phyloP scores from a whole-genome alignment of 2,797 vertebrate species.

The Rhinichthys osculus region DNA sequence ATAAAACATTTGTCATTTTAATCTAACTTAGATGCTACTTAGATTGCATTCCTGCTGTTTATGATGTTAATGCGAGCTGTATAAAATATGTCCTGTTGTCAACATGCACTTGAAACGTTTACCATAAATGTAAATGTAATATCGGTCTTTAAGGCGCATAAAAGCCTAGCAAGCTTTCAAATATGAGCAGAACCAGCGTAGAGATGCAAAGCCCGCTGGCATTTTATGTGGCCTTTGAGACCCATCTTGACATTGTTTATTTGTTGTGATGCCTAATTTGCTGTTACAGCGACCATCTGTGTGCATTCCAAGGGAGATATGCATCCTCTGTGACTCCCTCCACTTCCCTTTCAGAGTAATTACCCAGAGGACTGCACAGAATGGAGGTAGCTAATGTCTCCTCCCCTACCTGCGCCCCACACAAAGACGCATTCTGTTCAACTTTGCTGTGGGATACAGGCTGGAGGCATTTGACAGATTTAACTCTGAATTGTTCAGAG shows the following conservation, averaged over 20 bases:
- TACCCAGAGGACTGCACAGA: conserved; percentile 49
- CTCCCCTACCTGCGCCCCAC: conserved; percentile 48
- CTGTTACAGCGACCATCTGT: conserved; percentile 52
- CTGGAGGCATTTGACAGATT: conserved; percentile 47
- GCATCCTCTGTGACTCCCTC: conserved; percentile 53
- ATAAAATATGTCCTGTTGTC: background rate
- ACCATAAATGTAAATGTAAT: background rate
- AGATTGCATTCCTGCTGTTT: background rate
- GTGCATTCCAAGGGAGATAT: conserved; percentile 55
- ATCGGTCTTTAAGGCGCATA: background rate
- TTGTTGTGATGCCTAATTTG: conserved; percentile 58
- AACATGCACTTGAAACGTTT: background rate
- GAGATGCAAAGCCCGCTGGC: conserved; percentile 25
- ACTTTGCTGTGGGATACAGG: conserved; percentile 27
- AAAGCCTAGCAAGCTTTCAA: conserved; percentile 1
- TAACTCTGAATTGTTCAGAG: conserved; percentile 36
- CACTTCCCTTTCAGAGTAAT: conserved; percentile 57
- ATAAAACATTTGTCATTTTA: background rate
- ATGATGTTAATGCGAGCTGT: background rate
- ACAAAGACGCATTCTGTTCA: conserved; percentile 54
- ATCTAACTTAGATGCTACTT: conserved; percentile 7
- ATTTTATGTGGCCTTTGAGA: conserved; percentile 46
- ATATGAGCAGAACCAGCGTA: background rate
- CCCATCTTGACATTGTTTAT: conserved; percentile 47
- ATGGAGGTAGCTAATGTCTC: conserved; percentile 47